Percentiles rank a stretch among this genome's conserved stretches.
Conservation (phyloP, 2,888 invertebrate genomes). For the Erebia aethiops region DNA sequence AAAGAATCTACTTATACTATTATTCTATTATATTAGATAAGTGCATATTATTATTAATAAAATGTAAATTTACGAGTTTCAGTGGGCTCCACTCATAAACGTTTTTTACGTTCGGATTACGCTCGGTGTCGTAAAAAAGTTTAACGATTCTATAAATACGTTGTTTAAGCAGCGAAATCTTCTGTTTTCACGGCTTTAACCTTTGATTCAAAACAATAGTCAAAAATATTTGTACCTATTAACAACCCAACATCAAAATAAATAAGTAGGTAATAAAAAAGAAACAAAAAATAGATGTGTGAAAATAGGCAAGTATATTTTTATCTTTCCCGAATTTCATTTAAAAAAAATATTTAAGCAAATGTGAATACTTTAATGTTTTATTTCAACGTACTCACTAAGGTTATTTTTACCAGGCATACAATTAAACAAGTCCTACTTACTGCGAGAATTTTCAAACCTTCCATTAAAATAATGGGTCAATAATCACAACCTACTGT, state of each 20-base stretch:
- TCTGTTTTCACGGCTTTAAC: conserved; percentile 43
- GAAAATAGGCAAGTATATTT: no score
- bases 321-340: no score
- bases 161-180: conserved; percentile 55
- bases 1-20: not conserved
- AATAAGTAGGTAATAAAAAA: conserved; percentile 13
- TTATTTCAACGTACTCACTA: no score
- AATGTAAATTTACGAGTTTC: conserved; percentile 59
- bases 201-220: conserved; percentile 29
- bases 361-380: no score
- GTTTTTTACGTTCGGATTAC: conserved; percentile 73
- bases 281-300: not conserved
- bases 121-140: conserved; percentile 65
- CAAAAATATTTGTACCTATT: conserved; percentile 5
- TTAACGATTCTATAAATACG: conserved; percentile 74
- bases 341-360: no score
- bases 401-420: not conserved
- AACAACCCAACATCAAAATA: not conserved
- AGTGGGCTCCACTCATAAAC: conserved; percentile 59
- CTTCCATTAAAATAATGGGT: conserved; percentile 46
- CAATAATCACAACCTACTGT: conserved; percentile 70
- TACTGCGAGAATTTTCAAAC: conserved; percentile 3
- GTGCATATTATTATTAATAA: conserved; percentile 25
- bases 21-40: conserved; percentile 17
- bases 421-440: conserved; percentile 1